These are phyloP conservation scores for Pongo abelii DNA, from an alignment of 2,113 vertebrate species.

Conservation along the genomic window DNA sequence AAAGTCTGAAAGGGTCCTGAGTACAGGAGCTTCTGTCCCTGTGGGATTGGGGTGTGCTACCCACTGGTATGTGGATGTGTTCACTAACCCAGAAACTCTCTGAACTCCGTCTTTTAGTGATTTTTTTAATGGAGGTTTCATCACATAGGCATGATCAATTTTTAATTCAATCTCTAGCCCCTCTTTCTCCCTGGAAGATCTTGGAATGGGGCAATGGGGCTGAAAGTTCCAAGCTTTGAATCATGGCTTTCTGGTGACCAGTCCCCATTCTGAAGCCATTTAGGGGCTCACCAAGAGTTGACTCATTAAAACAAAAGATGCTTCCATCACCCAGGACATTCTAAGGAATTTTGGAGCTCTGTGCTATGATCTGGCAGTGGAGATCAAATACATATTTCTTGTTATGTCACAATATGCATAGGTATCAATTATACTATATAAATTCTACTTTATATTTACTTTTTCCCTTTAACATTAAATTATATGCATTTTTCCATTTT, in stretches of 20 bases:
- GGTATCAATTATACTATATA: neutral
- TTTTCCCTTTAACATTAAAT: neutral
- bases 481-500: conserved; percentile 2
- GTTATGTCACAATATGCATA: neutral
- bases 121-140: neutral
- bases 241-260: neutral
- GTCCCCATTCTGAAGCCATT: neutral
- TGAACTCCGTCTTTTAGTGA: neutral
- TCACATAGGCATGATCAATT: neutral
- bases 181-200: neutral
- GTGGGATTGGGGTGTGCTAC: no score
- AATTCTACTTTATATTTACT: neutral
- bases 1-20: neutral
- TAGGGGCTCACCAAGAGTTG: neutral
- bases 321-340: neutral
- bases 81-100: neutral
- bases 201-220: neutral
- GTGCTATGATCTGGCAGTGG: neutral
- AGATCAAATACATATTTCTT: neutral
- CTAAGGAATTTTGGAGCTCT: neutral
- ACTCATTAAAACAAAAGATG: neutral
- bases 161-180: neutral
- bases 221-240: neutral
- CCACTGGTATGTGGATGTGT: neutral
- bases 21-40: neutral